A percentile compares a stretch with the other conserved stretches of the same genome.
phyloP scores from a whole-genome alignment of 2,888 invertebrate genomes.

The Ormyrus rosae region DNA sequence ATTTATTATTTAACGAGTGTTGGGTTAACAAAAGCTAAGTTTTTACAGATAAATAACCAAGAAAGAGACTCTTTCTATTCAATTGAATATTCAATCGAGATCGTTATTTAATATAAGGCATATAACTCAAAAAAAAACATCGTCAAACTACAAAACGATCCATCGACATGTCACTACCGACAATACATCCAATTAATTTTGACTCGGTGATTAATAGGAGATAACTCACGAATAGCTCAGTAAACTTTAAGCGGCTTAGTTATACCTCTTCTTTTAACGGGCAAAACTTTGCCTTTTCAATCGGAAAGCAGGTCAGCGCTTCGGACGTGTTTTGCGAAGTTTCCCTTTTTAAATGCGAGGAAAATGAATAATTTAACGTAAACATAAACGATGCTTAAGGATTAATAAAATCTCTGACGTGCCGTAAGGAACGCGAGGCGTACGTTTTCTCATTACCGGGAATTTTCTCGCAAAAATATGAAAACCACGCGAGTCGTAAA shows the following conservation, averaged over 20 bases:
- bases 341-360: no score
- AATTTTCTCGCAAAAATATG: background rate
- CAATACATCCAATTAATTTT: constrained; percentile 68
- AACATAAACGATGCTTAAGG: no score
- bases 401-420: no score
- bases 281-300: constrained; percentile 2
- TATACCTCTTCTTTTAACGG: constrained; percentile 5
- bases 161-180: constrained; percentile 64
- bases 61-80: no score
- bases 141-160: constrained; percentile 62
- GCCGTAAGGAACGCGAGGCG: no score
- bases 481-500: background rate
- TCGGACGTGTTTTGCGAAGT: background rate
- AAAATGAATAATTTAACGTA: no score
- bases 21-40: no score
- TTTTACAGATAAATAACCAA: no score
- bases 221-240: background rate
- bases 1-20: constrained; percentile 28
- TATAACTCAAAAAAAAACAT: no score
- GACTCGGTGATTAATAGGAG: constrained; percentile 64
- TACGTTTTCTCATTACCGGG: no score
- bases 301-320: background rate
- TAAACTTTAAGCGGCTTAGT: constrained; percentile 32
- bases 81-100: no score
- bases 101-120: no score